Base-by-base conservation (phyloP, 53 echinoderm and acorn worm genomes). In the Holothuria leucospilota region DNA sequence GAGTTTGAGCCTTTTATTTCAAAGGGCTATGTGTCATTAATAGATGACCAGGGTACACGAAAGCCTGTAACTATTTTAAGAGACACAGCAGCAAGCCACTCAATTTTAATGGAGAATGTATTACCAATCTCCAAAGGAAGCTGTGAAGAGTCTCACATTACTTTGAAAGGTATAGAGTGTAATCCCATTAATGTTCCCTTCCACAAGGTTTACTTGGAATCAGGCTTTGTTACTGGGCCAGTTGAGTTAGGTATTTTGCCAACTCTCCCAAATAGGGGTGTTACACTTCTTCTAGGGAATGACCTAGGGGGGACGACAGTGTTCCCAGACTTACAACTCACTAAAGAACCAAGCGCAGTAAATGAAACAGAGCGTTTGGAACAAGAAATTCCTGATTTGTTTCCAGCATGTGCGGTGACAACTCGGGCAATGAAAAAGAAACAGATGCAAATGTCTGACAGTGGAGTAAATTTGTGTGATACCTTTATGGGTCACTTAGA, bases 41-140 rank as follows among this genome's bases (percentile, higher is more conserved):
- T 39, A 30, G 39, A 39, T 71, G 72, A 28, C 29, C 20, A 71
- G 30, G 72, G 21, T 34, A 71, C 21, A 20, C 1, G 34, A 30
- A 39, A 30, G 20, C 72, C 72, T 38, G 63, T 34, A 2, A 82
- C 38, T 40, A 82, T 82, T 29, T 24, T 82, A 41, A 34, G 82
- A 34, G 82, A 82, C 64, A 82, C 82, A 28, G 63, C 39, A 29
- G 61, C 62, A 30, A 62, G 28, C 5, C 82, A 65, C 25, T 65
- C 12, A 5, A 16, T 65, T 24, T 26, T 65, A 26, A 24, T 65
- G 65, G 65, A 65, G 28, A 28, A 65, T 65, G 65, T 28, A 65
- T 28, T 65, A 26, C 65, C 65, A 65, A 26, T 65, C 28, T 26
- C 28, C 28, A 16, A 65, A 65, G 28, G 65, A 26, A 63, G 21